Evolutionary conservation across 1,140 invertebrate genomes (phyloP), one percentile per base, ranked within the genome.

Genomic region (Trachymyrmex septentrionalis): DNA sequence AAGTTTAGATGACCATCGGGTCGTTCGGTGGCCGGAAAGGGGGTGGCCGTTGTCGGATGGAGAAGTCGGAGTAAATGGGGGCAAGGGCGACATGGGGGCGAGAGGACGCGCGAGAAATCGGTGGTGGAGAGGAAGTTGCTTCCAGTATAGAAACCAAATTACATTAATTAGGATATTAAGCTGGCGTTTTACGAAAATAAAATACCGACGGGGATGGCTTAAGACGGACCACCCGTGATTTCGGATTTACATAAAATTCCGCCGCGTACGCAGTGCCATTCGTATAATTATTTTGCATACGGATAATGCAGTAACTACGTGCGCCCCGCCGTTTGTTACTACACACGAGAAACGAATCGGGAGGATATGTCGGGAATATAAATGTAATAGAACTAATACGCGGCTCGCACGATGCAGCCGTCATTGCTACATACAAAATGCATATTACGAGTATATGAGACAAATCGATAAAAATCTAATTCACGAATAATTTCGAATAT

Each of bases 1-100:
- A 94, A 93, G 93, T 94, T 94, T 94, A 93, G 93, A 94, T 93
- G 91, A 94, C 92, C 91, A 91, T 92, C 88, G 91, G 84, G 77
- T 85, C 82, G 86, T 88, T 92, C 80, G 91, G 72, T 86, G 85
- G 87, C 75, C 81, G 86, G 78, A 82, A 92, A 87, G 77, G 89
- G 85, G 82, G 85, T 71, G 80, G 82, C 30, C 24, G 64, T 84
- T 61, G 85, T 84, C 76, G 84, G 81, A 38, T 67, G 72, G 66
- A 73, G 75, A 27, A 80, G 69, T 67, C 27, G 55, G 69, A 77
- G 86, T 61, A 81, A 75, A 66, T 73, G 21, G 21, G 82, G 53
- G 38, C 16, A 66, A n/a, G 24, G 75, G 67, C 10, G 57, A 44
- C 12, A 44, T 14, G 61, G 48, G 55, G 55, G 30, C n/a, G 34